Conservation (phyloP, 2,797 vertebrate species). For the Ataeniobius toweri region DNA sequence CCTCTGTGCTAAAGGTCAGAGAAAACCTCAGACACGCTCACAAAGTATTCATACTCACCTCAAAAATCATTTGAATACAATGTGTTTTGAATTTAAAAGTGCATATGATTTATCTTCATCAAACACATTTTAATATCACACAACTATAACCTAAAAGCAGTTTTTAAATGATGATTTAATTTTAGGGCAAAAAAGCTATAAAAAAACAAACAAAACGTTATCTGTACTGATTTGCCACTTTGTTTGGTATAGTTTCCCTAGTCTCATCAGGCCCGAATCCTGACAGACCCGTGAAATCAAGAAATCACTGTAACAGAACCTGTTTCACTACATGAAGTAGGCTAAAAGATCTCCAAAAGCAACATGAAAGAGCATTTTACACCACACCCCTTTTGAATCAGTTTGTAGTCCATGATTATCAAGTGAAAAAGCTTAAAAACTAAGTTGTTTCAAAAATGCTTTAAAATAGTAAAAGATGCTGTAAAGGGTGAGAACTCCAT, state of each 20-base stretch:
- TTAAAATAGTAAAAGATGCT: background rate
- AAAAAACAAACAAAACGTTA: background rate
- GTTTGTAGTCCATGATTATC: too few species aligned
- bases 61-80: background rate
- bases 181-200: too few species aligned
- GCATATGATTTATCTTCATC: too few species aligned
- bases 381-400: background rate
- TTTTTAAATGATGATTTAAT: background rate
- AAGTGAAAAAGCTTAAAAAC: too few species aligned
- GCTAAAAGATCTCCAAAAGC: background rate
- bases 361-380: background rate
- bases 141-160: too few species aligned
- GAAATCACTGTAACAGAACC: background rate
- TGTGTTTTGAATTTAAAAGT: background rate
- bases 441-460: background rate
- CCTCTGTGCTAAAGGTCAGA: conserved; percentile 92
- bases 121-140: too few species aligned
- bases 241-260: too few species aligned
- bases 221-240: background rate
- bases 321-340: background rate
- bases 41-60: background rate
- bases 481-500: background rate
- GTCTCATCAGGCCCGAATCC: too few species aligned
- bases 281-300: too few species aligned
- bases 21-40: background rate